A percentile compares a stretch with the other conserved stretches of the same genome.
phyloP scores from a whole-genome alignment of 2,113 vertebrate genomes.

The Melierax canorus region DNA sequence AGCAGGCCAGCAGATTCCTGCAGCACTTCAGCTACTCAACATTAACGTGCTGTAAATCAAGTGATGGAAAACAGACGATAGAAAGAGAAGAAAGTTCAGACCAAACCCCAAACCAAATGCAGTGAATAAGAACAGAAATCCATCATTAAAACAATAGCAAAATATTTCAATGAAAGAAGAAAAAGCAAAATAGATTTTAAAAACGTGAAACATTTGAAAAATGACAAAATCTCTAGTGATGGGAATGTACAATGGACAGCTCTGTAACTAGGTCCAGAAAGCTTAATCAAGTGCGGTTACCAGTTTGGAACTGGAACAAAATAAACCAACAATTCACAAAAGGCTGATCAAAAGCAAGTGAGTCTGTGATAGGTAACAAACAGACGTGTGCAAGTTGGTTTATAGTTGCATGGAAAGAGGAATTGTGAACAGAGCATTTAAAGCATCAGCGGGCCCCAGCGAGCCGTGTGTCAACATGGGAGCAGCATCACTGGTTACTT shows the following conservation, averaged over 20 bases:
- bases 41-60: not conserved
- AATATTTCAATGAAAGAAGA: not conserved
- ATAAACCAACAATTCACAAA: not conserved
- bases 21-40: not conserved
- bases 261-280: not conserved
- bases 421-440: rapidly evolving
- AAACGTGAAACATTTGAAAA: not conserved
- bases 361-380: not conserved
- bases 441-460: rapidly evolving
- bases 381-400: too few relatives aligned
- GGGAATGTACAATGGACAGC: not conserved
- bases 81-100: not conserved
- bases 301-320: not conserved
- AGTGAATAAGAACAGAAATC: not conserved
- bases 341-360: not conserved
- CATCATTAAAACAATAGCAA: not conserved
- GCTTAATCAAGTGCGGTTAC: not conserved
- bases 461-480: not conserved
- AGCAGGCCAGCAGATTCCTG: not conserved
- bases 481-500: rapidly evolving
- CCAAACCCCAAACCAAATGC: not conserved
- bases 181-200: not conserved
- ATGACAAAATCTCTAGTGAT: not conserved
- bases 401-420: not conserved
- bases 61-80: not conserved